Conservation (phyloP, 2,113 vertebrate species). For the Fulmarus glacialis region DNA sequence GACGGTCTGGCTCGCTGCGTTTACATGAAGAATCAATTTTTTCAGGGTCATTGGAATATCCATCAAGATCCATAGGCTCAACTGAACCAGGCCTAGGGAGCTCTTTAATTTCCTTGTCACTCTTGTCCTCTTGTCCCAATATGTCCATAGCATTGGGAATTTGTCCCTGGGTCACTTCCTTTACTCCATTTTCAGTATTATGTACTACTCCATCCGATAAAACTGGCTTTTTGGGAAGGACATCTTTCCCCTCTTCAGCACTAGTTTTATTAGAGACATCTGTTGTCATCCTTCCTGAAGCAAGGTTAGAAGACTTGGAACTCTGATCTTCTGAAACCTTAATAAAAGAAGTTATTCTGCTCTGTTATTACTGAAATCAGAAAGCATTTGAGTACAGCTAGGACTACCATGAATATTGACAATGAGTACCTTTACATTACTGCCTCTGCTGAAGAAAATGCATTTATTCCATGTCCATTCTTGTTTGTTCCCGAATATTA, state of each 20-base stretch:
- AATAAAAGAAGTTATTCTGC: neutral
- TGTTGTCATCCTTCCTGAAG: constrained; percentile 84
- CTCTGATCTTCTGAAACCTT: constrained; percentile 72
- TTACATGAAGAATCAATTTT: constrained; percentile 57
- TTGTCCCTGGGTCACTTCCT: constrained; percentile 71
- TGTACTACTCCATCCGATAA: constrained; percentile 75
- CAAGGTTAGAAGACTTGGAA: constrained; percentile 40
- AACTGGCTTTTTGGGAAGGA: constrained; percentile 80
- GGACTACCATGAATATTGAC: neutral
- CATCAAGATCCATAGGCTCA: constrained; percentile 91
- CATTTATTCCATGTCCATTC: neutral
- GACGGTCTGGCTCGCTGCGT: constrained; percentile 50
- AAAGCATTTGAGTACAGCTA: neutral
- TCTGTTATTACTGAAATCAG: neutral
- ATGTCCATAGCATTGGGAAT: constrained; percentile 68
- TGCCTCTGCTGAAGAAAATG: neutral
- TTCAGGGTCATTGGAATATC: constrained; percentile 69
- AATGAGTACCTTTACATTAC: neutral
- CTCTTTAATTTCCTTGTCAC: constrained; percentile 69
- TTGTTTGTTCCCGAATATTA: neutral
- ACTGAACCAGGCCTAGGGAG: constrained; percentile 60
- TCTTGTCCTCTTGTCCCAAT: constrained; percentile 67
- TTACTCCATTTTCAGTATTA: constrained; percentile 74
- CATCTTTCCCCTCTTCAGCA: constrained; percentile 86
- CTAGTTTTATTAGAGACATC: constrained; percentile 84